Base-by-base conservation (phyloP, 2,113 vertebrate species). In the Entomyzon cyanotis region DNA sequence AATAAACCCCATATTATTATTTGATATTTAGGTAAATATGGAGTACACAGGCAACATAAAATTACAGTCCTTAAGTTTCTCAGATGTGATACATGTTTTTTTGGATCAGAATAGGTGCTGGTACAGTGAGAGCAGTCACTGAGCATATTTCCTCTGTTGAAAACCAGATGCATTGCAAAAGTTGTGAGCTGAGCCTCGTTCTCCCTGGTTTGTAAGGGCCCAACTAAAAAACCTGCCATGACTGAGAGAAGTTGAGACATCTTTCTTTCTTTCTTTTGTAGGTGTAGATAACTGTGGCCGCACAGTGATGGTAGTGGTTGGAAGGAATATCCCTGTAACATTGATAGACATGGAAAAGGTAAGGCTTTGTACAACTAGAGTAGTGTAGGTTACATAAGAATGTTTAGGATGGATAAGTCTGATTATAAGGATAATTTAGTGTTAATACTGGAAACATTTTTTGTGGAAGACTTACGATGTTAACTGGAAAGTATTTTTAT, bases 261-360 rank as follows among this genome's bases (percentile, higher is more conserved):
- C 37, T 69, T 89, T 63, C 14, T 95, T 88, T 87, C 56, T n/a
- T 88, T 87, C 56, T n/a, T 92, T 88, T 83, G 7, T 93, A 99
- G 99, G 99, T 96, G 98, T 99, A 73, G 99, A 99, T 92, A 98
- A 98, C 85, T 99, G 98, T 91, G 99, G 99, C 47, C 97, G 99
- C 82, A 99, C 99, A 0, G 99, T 99, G 90, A 99, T 99, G 98
- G 99, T 99, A 44, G 96, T 99, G 10, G 99, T 99, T 27, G 99
- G 99, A 96, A 98, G 99, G 94, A 99, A 99, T 96, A 99, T 99
- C 93, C 99, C 99, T 0, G 98, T 99, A 33, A 99, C 99, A 0
- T 81, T 99, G 46, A 99, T 99, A 86, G 99, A 99, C 91, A 97
- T 99, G 87, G 99, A 99, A 93, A 99, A 99, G 99, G 99, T 99